Base-by-base conservation (phyloP, 2,888 invertebrate genomes). In the Xestobium rufovillosum region DNA sequence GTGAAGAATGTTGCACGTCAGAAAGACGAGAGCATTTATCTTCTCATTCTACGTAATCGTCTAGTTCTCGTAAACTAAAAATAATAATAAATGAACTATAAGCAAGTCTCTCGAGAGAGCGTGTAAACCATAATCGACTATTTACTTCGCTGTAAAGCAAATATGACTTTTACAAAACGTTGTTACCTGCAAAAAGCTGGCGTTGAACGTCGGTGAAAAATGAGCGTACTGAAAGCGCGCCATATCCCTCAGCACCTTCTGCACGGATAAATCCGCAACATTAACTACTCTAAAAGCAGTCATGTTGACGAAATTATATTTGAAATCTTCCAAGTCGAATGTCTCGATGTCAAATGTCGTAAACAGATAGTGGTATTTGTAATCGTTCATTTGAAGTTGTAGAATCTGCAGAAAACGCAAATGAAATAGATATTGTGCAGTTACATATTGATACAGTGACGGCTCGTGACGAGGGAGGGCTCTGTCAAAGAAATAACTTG, bases 311-410 rank as follows among this genome's bases (percentile, higher is more conserved):
- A 78, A 80, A 61, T 83, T 83, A 66, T 83, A 80, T 59, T 80
- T 78, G 65, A 81, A 83, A 59, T 78, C 78, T 59, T 79, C 78
- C 45, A 78, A 65, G 59, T 78, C 77, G 60, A 76, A 77, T 42
- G 76, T 74, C 59, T 78, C 78, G 51, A 78, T 71, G 61, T 78
- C 65, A 59, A 80, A 75, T 32, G 80, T 80, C 14, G 84, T 84
- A 54, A 87, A 83, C 42, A 86, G 70, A 63, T 84, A 88, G 61
- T 88, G 86, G 58, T 84, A 86, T 59, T 83, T 83, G 65, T 83
- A 84, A 57, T 85, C 84, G 60, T 84, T 83, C 86, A 87, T 86
- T 67, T 84, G 82, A 10, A 86, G 71, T 58, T 83, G 80, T 38
- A 85, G 66, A 43, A 85, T 83, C 85, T 86, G 69, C 10, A 68